These are phyloP conservation scores for Bombus waltoni DNA, from an alignment of 1,140 invertebrate genomes.

Conservation along the genomic window DNA sequence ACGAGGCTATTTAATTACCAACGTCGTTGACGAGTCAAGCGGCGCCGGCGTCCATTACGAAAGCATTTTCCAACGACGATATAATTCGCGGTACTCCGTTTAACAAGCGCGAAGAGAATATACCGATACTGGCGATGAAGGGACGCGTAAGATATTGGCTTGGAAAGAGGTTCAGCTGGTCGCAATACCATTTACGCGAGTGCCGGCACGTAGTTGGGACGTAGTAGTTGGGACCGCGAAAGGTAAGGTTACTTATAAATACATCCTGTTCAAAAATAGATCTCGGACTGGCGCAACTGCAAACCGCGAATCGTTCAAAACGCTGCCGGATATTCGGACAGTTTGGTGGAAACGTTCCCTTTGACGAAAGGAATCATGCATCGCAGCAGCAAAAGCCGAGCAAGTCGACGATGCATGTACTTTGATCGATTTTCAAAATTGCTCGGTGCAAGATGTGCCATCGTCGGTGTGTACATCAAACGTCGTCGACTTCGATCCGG, in stretches of 20 bases:
- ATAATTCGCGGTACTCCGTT: conserved; percentile 16
- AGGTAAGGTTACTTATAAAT: conserved; percentile 68
- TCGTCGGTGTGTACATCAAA: background rate
- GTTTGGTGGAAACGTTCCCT: conserved; percentile 6
- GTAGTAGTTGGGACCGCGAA: conserved; percentile 48
- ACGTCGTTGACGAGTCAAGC: background rate
- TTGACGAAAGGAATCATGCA: background rate
- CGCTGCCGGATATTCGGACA: conserved; percentile 55
- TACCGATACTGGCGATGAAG: background rate
- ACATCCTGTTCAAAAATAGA: conserved; percentile 62
- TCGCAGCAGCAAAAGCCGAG: background rate
- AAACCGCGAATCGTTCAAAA: conserved; percentile 63
- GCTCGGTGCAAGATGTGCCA: background rate
- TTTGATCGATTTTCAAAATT: background rate
- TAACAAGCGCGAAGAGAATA: background rate
- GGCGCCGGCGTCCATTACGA: background rate
- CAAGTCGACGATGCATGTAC: too few relatives aligned
- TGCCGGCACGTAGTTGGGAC: conserved; percentile 40
- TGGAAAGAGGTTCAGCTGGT: conserved; percentile 16
- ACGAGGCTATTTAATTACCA: background rate
- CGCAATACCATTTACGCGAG: conserved; percentile 58
- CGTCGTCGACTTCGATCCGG: too few relatives aligned
- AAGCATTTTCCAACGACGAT: background rate
- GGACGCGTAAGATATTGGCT: background rate
- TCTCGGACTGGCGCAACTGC: conserved; percentile 34